Percentiles rank a stretch among this genome's conserved stretches.
Conservation (phyloP, 1,140 invertebrate species). For the Limonius californicus region DNA sequence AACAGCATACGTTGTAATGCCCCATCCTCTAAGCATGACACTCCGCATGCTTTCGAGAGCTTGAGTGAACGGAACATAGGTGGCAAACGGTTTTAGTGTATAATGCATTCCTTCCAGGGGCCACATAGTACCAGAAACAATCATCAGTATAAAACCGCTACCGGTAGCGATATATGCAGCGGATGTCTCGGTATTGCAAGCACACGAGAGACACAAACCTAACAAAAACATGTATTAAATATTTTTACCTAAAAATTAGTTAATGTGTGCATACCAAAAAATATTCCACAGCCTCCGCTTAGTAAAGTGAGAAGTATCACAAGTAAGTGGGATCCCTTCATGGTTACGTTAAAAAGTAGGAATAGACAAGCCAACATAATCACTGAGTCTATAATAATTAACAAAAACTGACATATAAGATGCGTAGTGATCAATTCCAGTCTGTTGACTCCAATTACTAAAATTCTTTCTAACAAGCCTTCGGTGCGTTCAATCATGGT, state of each 20-base stretch:
- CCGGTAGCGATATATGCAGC: slow-evolving; percentile 65
- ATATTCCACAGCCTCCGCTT: slow-evolving; percentile 90
- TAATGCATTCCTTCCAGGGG: slow-evolving; percentile 77
- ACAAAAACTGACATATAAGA: slow-evolving; percentile 80
- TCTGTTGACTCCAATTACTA: slow-evolving; percentile 70
- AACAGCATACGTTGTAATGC: neutral
- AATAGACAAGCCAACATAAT: slow-evolving; percentile 82
- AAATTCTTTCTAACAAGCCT: slow-evolving; percentile 81
- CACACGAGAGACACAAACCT: neutral
- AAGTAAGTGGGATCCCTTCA: slow-evolving; percentile 70
- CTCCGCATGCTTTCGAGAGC: neutral
- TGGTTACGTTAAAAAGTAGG: slow-evolving; percentile 75
- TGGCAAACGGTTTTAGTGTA: slow-evolving; percentile 52
- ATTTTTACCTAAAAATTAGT: too few relatives aligned
- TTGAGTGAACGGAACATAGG: neutral
- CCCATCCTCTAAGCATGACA: neutral
- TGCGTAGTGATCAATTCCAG: slow-evolving; percentile 78
- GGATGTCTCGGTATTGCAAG: neutral
- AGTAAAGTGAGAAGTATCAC: slow-evolving; percentile 75
- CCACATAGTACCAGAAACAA: slow-evolving; percentile 80
- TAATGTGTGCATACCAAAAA: too few relatives aligned
- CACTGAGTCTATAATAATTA: slow-evolving; percentile 80
- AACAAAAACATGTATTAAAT: too few relatives aligned
- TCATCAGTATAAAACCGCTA: slow-evolving; percentile 84
- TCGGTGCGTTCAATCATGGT: slow-evolving; percentile 90